phyloP scores from a whole-genome alignment of 2,113 vertebrate genomes.

The Oxyruncus cristatus region DNA sequence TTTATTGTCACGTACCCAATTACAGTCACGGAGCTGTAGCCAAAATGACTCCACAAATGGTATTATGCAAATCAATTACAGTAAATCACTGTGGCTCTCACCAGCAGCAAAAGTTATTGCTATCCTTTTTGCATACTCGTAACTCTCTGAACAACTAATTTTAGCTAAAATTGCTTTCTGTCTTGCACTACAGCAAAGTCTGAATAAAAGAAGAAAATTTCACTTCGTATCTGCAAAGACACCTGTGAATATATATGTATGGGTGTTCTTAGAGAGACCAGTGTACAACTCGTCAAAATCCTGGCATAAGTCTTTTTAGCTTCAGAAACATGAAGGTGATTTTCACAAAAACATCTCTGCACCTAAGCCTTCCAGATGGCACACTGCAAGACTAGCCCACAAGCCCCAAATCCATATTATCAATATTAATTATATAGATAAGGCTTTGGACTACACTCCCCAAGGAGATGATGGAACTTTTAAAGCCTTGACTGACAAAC shows the following conservation, averaged over 20 bases:
- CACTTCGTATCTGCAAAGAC: background rate
- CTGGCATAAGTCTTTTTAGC: background rate
- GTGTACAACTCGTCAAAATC: background rate
- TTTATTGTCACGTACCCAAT: background rate
- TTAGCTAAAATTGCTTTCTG: background rate
- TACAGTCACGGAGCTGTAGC: background rate
- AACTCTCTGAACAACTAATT: conserved; percentile 15
- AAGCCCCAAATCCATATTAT: background rate
- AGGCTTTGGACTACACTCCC: background rate
- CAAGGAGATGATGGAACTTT: background rate
- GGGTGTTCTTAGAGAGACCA: background rate
- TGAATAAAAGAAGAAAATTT: background rate
- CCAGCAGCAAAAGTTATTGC: conserved; percentile 13
- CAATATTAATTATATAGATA: conserved; percentile 2
- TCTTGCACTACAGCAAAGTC: accelerated
- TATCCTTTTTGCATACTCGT: background rate
- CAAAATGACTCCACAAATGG: conserved; percentile 20
- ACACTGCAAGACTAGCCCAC: background rate
- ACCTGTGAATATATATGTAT: accelerated
- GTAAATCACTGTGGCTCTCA: conserved; percentile 11
- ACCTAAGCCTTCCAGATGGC: background rate
- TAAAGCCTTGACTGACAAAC: background rate
- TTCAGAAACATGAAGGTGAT: background rate
- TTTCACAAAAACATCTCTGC: background rate
- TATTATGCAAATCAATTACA: conserved; percentile 22